Conservation (phyloP, 2,888 invertebrate genomes). For the Allacma fusca region DNA sequence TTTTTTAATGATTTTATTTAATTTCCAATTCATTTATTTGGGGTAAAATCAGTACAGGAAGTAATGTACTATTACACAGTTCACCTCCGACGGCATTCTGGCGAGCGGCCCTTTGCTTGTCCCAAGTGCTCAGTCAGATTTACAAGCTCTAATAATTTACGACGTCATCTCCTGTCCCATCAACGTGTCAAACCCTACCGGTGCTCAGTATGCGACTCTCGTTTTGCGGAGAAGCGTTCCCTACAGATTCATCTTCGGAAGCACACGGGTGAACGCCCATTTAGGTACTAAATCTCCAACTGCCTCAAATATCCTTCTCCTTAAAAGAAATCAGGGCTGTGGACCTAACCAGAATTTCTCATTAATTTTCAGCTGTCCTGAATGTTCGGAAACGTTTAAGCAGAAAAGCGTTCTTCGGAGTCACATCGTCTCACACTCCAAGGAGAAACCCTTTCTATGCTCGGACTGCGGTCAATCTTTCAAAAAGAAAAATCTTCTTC, state of each 20-base stretch:
- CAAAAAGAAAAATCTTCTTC: conserved; percentile 42
- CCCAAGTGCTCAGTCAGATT: conserved; percentile 45
- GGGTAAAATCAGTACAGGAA: too few relatives aligned
- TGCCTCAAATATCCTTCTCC: neutral
- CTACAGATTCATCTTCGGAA: conserved; percentile 42
- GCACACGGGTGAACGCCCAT: conserved; percentile 48
- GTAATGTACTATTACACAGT: too few relatives aligned
- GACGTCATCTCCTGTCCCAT: conserved; percentile 49
- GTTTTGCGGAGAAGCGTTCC: conserved; percentile 47
- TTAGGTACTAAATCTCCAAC: neutral
- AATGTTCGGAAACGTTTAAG: conserved; percentile 33
- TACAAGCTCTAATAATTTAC: conserved; percentile 47
- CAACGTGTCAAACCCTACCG: conserved; percentile 49
- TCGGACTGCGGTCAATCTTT: conserved; percentile 45
- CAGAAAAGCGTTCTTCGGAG: conserved; percentile 39
- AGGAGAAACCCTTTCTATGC: conserved; percentile 44
- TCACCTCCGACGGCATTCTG: conserved; percentile 40
- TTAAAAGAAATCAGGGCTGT: neutral
- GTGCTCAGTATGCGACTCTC: conserved; percentile 45
- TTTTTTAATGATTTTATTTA: neutral
- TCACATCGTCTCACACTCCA: conserved; percentile 41
- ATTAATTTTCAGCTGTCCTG: conserved; percentile 30
- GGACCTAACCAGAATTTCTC: neutral
- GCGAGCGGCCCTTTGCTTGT: conserved; percentile 46
- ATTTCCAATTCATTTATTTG: neutral